A percentile compares a stretch with the other conserved stretches of the same genome.
Evolutionary conservation across 2,113 vertebrate species (phyloP).

Genomic region (Chamaea fasciata): DNA sequence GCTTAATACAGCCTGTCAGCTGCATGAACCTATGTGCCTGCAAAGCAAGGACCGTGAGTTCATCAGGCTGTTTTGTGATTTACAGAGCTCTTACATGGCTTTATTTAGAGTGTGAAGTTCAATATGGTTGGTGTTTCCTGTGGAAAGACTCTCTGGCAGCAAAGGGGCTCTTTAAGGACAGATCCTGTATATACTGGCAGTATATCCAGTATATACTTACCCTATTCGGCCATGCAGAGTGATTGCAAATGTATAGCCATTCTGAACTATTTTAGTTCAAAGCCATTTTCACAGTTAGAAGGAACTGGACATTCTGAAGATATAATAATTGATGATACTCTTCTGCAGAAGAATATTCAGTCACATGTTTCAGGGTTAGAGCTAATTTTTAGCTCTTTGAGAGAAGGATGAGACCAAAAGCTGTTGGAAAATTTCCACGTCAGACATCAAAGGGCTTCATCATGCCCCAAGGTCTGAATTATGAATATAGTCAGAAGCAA

Average conservation of each 20-base stretch:
- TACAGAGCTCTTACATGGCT: background rate
- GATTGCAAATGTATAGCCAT: background rate
- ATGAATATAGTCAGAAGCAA: background rate
- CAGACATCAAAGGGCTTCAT: background rate
- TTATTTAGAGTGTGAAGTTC: background rate
- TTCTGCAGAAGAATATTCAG: background rate
- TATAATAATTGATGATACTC: background rate
- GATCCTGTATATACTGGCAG: background rate
- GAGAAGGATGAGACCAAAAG: background rate
- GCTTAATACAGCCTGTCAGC: background rate
- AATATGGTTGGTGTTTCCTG: background rate
- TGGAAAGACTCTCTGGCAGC: background rate
- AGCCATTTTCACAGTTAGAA: background rate
- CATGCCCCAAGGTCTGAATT: background rate
- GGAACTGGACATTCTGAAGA: background rate
- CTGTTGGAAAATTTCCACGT: background rate
- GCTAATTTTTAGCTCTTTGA: background rate
- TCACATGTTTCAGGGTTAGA: background rate
- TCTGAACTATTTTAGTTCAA: background rate
- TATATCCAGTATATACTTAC: background rate
- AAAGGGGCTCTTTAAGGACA: background rate
- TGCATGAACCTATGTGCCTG: background rate
- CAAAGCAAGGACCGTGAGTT: background rate
- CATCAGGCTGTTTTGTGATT: background rate
- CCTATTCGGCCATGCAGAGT: background rate